Percentiles rank a stretch among this genome's conserved stretches.
Conservation (phyloP, 2,888 invertebrate genomes). For the Himalopsyche anomala region DNA sequence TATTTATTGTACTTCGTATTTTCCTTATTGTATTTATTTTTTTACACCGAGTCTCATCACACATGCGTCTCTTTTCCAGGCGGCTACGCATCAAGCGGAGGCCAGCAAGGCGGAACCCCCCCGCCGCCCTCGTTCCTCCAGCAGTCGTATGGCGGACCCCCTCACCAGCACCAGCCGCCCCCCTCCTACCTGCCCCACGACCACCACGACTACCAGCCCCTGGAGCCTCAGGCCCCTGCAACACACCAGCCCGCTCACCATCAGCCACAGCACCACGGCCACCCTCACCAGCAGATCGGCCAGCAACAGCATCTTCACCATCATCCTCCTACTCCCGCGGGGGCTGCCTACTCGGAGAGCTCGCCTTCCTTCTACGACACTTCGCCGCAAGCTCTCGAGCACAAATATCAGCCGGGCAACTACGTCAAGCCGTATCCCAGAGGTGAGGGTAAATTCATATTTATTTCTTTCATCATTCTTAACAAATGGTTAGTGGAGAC, state of each 20-base stretch:
- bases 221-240: conserved; percentile 68
- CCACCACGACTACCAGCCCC: conserved; percentile 62
- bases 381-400: conserved; percentile 78
- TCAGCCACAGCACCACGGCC: conserved; percentile 67
- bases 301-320: conserved; percentile 73
- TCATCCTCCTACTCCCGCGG: conserved; percentile 74
- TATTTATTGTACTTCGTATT: too few species aligned
- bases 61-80: conserved; percentile 70
- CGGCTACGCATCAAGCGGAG: conserved; percentile 78
- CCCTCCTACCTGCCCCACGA: conserved; percentile 68
- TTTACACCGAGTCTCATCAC: too few species aligned
- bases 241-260: conserved; percentile 68
- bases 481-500: too few species aligned
- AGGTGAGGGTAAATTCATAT: conserved; percentile 72
- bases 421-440: conserved; percentile 84
- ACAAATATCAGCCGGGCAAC: conserved; percentile 84
- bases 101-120: conserved; percentile 67
- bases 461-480: too few species aligned
- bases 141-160: conserved; percentile 53
- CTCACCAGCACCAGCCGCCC: conserved; percentile 51
- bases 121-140: conserved; percentile 69
- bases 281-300: conserved; percentile 68
- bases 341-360: conserved; percentile 80
- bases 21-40: too few species aligned
- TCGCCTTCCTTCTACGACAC: conserved; percentile 86